These are phyloP conservation scores for Sympetrum striolatum DNA, from an alignment of 2,888 invertebrate genomes.

Conservation along the genomic window DNA sequence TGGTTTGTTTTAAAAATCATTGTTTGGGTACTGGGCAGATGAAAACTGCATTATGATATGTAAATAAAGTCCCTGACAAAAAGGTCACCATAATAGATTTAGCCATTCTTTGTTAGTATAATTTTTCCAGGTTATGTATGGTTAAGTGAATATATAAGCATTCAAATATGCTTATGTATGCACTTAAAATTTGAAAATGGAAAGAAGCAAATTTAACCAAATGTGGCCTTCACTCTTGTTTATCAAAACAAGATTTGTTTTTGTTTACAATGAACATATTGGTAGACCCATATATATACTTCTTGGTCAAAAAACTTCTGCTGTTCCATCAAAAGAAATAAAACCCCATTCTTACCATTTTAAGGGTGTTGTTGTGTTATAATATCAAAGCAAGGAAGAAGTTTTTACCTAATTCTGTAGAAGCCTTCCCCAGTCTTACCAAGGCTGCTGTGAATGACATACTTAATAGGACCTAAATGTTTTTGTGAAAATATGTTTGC, in stretches of 20 bases:
- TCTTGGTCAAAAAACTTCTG: slow-evolving; percentile 41
- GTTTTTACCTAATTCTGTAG: slow-evolving; percentile 40
- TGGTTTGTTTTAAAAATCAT: slow-evolving; percentile 32
- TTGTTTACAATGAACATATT: slow-evolving; percentile 44
- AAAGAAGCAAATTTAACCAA: slow-evolving; percentile 44
- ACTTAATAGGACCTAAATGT: slow-evolving; percentile 34
- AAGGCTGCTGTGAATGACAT: slow-evolving; percentile 43
- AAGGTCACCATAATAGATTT: slow-evolving; percentile 31
- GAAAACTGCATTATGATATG: slow-evolving; percentile 39
- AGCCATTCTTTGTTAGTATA: slow-evolving; percentile 45
- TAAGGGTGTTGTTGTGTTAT: slow-evolving; percentile 45
- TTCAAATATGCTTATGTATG: slow-evolving; percentile 25
- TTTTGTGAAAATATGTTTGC: slow-evolving; percentile 32
- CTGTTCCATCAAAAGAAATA: slow-evolving; percentile 44
- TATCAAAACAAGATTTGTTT: slow-evolving; percentile 45
- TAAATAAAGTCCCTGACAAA: slow-evolving; percentile 45
- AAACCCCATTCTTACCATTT: slow-evolving; percentile 46
- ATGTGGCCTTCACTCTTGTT: slow-evolving; percentile 46
- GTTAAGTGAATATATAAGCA: slow-evolving; percentile 40
- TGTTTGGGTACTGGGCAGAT: slow-evolving; percentile 39
- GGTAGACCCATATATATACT: slow-evolving; percentile 42
- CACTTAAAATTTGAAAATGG: slow-evolving; percentile 44
- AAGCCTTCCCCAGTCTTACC: slow-evolving; percentile 40
- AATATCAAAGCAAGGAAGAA: slow-evolving; percentile 44
- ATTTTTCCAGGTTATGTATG: slow-evolving; percentile 45